phyloP scores from a whole-genome alignment of 2,797 vertebrate species.

The Eospalax fontanierii region DNA sequence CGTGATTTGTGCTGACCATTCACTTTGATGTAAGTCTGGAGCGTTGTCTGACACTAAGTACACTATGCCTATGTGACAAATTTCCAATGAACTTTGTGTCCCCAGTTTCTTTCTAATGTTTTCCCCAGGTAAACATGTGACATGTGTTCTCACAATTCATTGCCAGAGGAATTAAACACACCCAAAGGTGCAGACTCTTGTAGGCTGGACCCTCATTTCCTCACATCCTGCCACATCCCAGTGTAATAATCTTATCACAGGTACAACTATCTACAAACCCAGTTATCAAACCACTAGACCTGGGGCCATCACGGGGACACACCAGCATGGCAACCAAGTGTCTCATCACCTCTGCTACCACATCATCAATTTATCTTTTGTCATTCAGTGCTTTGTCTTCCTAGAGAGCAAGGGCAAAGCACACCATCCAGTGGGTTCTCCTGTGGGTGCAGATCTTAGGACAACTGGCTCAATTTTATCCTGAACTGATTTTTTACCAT shows the following conservation, averaged over 20 bases:
- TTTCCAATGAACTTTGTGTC: not conserved
- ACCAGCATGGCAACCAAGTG: not conserved
- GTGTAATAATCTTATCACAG: too few species aligned
- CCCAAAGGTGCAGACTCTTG: too few species aligned
- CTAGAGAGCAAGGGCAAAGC: not conserved
- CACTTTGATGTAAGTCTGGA: not conserved
- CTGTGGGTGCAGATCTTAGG: not conserved
- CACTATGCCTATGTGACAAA: not conserved
- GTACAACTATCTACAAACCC: too few species aligned
- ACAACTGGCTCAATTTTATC: not conserved
- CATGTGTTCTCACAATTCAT: too few species aligned
- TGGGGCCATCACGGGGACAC: not conserved
- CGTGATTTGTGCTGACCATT: not conserved
- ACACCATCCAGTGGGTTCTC: not conserved
- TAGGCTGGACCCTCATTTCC: too few species aligned
- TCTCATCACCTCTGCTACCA: not conserved
- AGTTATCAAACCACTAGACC: slow-evolving; percentile 10
- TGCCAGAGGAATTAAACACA: too few species aligned
- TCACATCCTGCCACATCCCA: too few species aligned
- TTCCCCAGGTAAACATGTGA: too few species aligned
- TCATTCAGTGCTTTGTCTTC: not conserved
- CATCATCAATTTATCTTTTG: slow-evolving; percentile 22
- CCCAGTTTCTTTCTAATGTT: not conserved
- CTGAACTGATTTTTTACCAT: not conserved
- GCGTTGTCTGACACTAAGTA: not conserved